A percentile compares a stretch with the other conserved stretches of the same genome.
phyloP scores from a whole-genome alignment of 2,888 invertebrate genomes.

The Eupithecia centaureata region DNA sequence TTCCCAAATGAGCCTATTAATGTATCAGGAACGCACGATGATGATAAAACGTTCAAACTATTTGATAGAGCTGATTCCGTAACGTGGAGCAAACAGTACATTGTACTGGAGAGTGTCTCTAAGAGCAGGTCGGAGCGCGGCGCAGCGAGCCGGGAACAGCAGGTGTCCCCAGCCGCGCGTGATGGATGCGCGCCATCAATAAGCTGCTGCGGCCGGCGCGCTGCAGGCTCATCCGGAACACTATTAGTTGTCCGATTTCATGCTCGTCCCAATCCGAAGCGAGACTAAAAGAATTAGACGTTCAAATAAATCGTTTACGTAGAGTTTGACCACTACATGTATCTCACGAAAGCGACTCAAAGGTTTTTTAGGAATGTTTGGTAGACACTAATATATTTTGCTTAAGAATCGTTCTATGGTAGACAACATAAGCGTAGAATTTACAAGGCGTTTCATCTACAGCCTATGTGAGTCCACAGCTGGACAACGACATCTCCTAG shows the following conservation, averaged over 20 bases:
- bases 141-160: constrained; percentile 68
- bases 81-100: constrained; percentile 50
- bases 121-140: constrained; percentile 30
- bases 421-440: constrained; percentile 11
- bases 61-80: constrained; percentile 4
- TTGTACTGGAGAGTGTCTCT: neutral
- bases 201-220: constrained; percentile 52
- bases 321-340: constrained; percentile 5
- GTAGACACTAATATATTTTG: too few species aligned
- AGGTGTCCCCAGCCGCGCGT: constrained; percentile 78
- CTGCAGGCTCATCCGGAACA: constrained; percentile 52
- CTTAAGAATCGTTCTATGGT: constrained; percentile 41
- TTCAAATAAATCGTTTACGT: constrained; percentile 20
- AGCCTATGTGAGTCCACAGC: neutral
- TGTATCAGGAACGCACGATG: constrained; percentile 36
- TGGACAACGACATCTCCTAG: neutral
- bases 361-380: neutral
- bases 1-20: constrained; percentile 23
- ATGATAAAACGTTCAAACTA: neutral
- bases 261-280: constrained; percentile 41
- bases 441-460: neutral
- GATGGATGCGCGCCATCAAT: constrained; percentile 80
- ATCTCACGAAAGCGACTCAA: constrained; percentile 4
- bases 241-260: constrained; percentile 52
- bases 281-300: constrained; percentile 42